These are phyloP conservation scores for Hemiscyllium ocellatum DNA, from an alignment of 2,113 vertebrate genomes.

Conservation along the genomic window DNA sequence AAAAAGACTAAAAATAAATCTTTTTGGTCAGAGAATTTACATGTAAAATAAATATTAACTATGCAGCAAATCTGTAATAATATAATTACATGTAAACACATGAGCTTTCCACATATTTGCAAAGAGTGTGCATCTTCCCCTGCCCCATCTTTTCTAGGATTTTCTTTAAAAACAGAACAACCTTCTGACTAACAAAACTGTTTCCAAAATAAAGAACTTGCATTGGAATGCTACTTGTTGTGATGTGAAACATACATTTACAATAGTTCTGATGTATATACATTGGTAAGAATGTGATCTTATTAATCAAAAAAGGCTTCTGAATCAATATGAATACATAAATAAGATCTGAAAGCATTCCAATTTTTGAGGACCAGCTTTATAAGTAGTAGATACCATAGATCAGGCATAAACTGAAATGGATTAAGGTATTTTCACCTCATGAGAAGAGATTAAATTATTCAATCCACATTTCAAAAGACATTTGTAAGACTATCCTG, in stretches of 20 bases:
- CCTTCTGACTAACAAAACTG: neutral
- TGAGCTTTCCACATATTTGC: neutral
- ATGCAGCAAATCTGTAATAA: neutral
- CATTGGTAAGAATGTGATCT: neutral
- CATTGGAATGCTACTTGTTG: neutral
- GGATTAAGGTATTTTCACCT: neutral
- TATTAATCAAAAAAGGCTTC: neutral
- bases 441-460: neutral
- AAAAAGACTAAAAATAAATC: neutral
- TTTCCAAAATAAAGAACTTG: neutral
- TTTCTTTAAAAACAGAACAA: neutral
- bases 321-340: neutral
- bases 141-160: neutral
- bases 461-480: conserved; percentile 8
- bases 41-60: neutral
- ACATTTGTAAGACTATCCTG: neutral
- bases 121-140: neutral
- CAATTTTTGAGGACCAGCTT: neutral
- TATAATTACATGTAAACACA: neutral
- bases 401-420: neutral
- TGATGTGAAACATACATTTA: neutral
- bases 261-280: neutral
- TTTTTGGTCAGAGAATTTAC: neutral
- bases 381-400: neutral
- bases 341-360: neutral